Evolutionary conservation across 1,140 invertebrate species (phyloP).

Genomic region (Drosophila saltans): DNA sequence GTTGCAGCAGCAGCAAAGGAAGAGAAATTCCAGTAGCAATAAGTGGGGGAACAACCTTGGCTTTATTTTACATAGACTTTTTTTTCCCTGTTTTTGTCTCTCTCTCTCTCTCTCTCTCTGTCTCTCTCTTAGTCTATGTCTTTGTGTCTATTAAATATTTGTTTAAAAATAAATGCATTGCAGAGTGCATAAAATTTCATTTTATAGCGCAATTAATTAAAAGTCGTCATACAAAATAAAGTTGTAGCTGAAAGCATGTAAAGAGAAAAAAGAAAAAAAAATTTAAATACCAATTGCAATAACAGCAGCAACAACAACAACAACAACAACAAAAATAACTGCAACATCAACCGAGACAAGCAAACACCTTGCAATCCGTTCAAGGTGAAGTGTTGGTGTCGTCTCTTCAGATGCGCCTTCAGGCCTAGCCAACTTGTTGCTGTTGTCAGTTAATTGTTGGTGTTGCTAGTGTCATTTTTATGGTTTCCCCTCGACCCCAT

Average conservation of each 20-base stretch:
- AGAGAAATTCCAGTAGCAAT: constrained; percentile 35
- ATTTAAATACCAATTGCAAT: constrained; percentile 44
- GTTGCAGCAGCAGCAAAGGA: constrained; percentile 6
- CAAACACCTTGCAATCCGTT: constrained; percentile 34
- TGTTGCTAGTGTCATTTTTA: constrained; percentile 47
- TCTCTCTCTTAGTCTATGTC: neutral
- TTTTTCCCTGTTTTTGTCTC: neutral
- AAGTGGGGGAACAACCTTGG: constrained; percentile 48
- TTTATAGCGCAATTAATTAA: constrained; percentile 65
- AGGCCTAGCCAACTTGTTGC: neutral
- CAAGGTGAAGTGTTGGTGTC: constrained; percentile 55
- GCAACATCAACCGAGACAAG: constrained; percentile 30
- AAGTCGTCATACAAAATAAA: constrained; percentile 61
- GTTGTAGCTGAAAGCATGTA: constrained; percentile 57
- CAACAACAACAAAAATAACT: constrained; percentile 18
- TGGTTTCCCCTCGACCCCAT: neutral
- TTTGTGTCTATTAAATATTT: constrained; percentile 16
- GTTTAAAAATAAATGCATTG: constrained; percentile 38
- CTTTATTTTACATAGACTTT: constrained; percentile 27
- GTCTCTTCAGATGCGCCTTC: constrained; percentile 18
- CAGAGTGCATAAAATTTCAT: constrained; percentile 71
- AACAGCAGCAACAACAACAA: constrained; percentile 25
- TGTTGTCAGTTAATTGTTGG: constrained; percentile 4
- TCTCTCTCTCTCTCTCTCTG: neutral
- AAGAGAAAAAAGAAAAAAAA: constrained; percentile 31